Base-by-base conservation (phyloP, 2,888 invertebrate genomes). In the Erebia ligea region DNA sequence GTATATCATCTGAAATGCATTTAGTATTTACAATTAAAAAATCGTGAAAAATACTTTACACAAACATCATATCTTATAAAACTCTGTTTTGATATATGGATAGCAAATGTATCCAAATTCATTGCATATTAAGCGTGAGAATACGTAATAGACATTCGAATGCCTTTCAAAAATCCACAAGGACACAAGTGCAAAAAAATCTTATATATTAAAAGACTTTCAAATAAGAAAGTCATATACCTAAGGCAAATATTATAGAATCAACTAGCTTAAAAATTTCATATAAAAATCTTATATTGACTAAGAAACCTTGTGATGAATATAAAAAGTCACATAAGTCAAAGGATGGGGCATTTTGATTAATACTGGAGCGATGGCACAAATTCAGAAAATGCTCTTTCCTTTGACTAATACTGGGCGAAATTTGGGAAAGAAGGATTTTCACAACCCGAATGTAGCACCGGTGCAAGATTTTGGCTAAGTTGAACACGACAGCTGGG, bases 331-430 rank as follows among this genome's bases (percentile, higher is more conserved):
- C 67, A 67, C 59, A 61, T 79, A 83, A 92, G 91, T 89, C 91
- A 89, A 91, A 91, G 90, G 86, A 87, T 68, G 78, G 79, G 81
- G 87, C 90, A 89, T 89, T 86, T 82, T 82, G 79, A 85, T 83
- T 90, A 92, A 92, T 92, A 92, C 91, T 92, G 92, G 90, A 88
- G 84, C 82, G 89, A 93, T 93, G 93, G 93, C 93, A 93, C 93
- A 84, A 86, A 85, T 90, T 87, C 85, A 85, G 82, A 87, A 83
- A 89, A 92, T 91, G 89, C 88, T 81, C 86, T 76, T 84, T 84
- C 87, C 90, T 87, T 89, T 89, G 90, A 90, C 93, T 89, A 92
- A 93, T 92, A 93, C 92, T 93, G 92, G 89, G 86, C 89, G 84
- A 89, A 82, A 85, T 71, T 80, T 75, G 75, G 89, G 91, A 88